These are phyloP conservation scores for Orgyia antiqua DNA, from an alignment of 2,888 invertebrate species.

Conservation along the genomic window DNA sequence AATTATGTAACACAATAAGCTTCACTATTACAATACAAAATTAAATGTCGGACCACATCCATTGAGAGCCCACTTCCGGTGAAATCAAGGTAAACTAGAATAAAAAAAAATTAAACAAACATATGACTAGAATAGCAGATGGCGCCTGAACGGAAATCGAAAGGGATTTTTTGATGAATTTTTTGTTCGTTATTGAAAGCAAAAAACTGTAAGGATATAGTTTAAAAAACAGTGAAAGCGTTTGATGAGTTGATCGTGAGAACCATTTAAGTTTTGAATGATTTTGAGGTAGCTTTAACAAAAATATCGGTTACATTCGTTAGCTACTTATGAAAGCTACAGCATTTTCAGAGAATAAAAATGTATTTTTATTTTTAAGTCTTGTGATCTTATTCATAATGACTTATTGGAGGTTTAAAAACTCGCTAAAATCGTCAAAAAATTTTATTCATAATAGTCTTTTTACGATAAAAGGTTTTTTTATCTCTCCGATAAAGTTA, in stretches of 20 bases:
- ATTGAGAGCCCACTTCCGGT: conserved; percentile 60
- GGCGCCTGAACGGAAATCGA: conserved; percentile 76
- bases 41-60: conserved; percentile 47
- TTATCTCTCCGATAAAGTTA: no score
- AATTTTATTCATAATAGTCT: no score
- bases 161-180: conserved; percentile 54
- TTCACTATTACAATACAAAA: conserved; percentile 40
- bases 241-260: conserved; percentile 32
- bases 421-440: no score
- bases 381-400: no score
- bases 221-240: conserved; percentile 59
- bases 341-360: no score
- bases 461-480: no score
- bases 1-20: no score
- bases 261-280: conserved; percentile 15
- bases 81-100: conserved; percentile 44
- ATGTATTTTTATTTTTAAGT: no score
- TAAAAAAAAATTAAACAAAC: conserved; percentile 67
- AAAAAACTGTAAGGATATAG: conserved; percentile 55
- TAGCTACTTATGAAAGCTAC: no score
- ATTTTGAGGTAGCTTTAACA: conserved; percentile 5
- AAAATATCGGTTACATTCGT: no score
- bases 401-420: no score
- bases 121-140: conserved; percentile 69
- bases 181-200: conserved; percentile 41